Base-by-base conservation (phyloP, 1,140 invertebrate genomes). In the Phymorhynchus buccinoides region DNA sequence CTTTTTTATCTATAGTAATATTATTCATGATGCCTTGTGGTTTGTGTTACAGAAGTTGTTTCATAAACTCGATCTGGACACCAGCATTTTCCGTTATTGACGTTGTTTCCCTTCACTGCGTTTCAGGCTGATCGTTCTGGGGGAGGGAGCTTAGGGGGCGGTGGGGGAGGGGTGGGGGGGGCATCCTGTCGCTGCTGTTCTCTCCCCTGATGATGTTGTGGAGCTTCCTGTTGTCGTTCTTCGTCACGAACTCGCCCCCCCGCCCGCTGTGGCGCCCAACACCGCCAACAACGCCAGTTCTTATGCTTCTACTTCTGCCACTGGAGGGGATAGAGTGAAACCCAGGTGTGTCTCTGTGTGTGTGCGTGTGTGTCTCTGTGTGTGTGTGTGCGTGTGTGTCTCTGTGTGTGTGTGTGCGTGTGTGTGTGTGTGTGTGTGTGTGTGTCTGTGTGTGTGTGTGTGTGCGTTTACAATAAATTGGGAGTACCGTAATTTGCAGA, bases 201-300 rank as follows among this genome's bases (percentile, higher is more conserved):
- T 86, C 87, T 80, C 90, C 90, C 6, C 87, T 91, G 66, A 44
- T 89, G 56, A 80, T 89, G 66, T 37, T 91, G 16, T 90, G 88
- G 89, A 89, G 88, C 83, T 87, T 89, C 52, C 83, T 91, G 14
- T 85, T 82, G 48, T 88, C 86, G 37, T 80, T 91, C 35, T 85
- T 90, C n/a, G 35, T 52, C 48, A n/a, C n/a, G n/a, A 18, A 37
- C 62, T 84, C 42, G 41, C 83, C 80, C 80, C 80, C 32, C 12
- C 80, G 32, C 27, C 66, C n/a, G 16, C 66, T 7, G 48, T 52
- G 12, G 2, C 48, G 12, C 9, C 32, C 84, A 48, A 87, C 77
- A 56, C 16, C 83, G 18, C 75, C 85, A 68, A 52, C 35, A 27
- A 35, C 86, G 52, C 35, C 87, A 78, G 18, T 83, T 79, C 1